phyloP scores from a whole-genome alignment of 2,888 invertebrate genomes.

The Allolobophora icterica region DNA sequence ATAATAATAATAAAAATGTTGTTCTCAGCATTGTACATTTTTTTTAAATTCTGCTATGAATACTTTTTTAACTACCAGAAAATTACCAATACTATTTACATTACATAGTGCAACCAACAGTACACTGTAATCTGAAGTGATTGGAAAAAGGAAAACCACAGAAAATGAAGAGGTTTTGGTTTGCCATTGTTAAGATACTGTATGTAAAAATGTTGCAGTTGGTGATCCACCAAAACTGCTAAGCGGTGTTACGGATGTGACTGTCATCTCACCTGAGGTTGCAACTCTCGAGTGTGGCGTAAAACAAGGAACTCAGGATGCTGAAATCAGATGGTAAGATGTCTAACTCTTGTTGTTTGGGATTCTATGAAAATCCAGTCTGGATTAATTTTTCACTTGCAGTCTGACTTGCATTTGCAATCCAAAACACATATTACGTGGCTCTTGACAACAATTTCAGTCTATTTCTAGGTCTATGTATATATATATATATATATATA shows the following conservation, averaged over 20 bases:
- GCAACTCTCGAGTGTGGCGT: slow-evolving; percentile 50
- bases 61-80: neutral
- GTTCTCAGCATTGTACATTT: neutral
- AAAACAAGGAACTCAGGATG: slow-evolving; percentile 48
- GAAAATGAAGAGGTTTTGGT: neutral
- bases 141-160: neutral
- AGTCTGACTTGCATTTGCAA: slow-evolving; percentile 19
- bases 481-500: too few species aligned
- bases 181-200: neutral
- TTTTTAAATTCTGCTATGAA: neutral
- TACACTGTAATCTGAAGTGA: neutral
- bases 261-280: slow-evolving; percentile 50
- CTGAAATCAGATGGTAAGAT: slow-evolving; percentile 50
- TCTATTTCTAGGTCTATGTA: too few species aligned
- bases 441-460: neutral
- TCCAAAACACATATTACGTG: neutral
- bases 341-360: neutral
- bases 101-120: neutral
- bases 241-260: slow-evolving; percentile 46
- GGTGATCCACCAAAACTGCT: slow-evolving; percentile 49
- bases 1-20: too few species aligned
- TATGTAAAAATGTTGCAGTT: slow-evolving; percentile 39
- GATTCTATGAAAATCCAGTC: neutral
- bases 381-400: neutral
- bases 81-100: neutral